phyloP scores from a whole-genome alignment of 2,888 invertebrate species.

The Pogonocherus hispidulus region DNA sequence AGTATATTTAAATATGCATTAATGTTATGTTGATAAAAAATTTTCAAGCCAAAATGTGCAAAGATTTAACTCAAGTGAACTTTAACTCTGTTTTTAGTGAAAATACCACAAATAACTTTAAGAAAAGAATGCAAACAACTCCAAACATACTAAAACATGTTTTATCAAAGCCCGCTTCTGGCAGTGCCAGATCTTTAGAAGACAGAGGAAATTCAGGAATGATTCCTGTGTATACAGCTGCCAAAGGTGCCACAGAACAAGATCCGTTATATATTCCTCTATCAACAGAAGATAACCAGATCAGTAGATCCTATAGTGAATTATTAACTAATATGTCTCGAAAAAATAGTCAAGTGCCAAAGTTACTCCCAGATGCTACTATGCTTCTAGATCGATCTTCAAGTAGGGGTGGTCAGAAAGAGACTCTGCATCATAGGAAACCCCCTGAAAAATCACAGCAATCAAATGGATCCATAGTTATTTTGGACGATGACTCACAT shows the following conservation, averaged over 20 bases:
- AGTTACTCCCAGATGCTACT: neutral
- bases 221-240: neutral
- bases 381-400: neutral
- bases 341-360: neutral
- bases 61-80: too few relatives aligned
- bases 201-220: neutral
- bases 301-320: neutral
- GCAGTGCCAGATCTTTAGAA: neutral
- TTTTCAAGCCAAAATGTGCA: too few relatives aligned
- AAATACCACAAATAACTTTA: neutral
- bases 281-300: neutral
- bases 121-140: neutral
- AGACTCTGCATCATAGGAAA: neutral
- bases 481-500: neutral
- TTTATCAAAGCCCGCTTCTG: neutral
- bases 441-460: neutral
- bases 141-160: neutral
- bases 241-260: neutral
- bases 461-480: neutral
- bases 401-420: neutral
- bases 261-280: conserved; percentile 14
- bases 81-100: neutral
- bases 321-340: neutral
- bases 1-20: too few relatives aligned
- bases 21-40: too few relatives aligned